phyloP scores from a whole-genome alignment of 2,113 vertebrate species.

The Cinclus cinclus region DNA sequence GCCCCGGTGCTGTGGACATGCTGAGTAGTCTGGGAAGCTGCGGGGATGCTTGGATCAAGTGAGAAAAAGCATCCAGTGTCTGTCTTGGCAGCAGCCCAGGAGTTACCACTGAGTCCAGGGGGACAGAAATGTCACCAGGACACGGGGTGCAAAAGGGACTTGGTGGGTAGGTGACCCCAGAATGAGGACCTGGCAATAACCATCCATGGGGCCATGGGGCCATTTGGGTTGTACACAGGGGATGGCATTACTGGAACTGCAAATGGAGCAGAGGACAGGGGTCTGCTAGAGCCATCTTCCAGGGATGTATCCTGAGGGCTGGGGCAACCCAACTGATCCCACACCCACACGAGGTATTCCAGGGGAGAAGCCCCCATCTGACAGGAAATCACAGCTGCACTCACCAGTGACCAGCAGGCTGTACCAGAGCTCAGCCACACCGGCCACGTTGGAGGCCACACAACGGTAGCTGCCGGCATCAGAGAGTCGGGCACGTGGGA shows the following conservation, averaged over 20 bases:
- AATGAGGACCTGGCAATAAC: not conserved
- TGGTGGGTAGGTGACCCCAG: fast-evolving
- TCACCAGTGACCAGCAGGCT: slow-evolving; percentile 73
- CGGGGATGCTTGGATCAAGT: not conserved
- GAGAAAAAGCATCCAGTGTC: fast-evolving
- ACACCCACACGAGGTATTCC: fast-evolving
- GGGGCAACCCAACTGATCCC: no score
- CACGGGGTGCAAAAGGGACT: not conserved
- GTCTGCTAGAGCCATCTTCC: not conserved
- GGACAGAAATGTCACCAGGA: not conserved
- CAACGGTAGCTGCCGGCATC: slow-evolving; percentile 72
- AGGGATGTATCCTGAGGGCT: fast-evolving
- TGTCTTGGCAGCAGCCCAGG: not conserved
- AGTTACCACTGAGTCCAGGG: not conserved
- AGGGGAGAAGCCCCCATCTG: fast-evolving
- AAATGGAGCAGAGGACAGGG: not conserved
- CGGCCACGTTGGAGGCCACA: slow-evolving; percentile 60
- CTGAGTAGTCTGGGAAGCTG: not conserved
- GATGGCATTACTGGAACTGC: not conserved
- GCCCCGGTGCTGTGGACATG: fast-evolving
- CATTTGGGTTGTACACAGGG: not conserved
- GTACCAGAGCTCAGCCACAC: slow-evolving; percentile 50
- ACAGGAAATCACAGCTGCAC: not conserved
- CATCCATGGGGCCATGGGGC: fast-evolving
- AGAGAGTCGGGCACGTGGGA: not conserved